Conservation (phyloP, 1,140 invertebrate species). For the Camponotus pennsylvanicus region DNA sequence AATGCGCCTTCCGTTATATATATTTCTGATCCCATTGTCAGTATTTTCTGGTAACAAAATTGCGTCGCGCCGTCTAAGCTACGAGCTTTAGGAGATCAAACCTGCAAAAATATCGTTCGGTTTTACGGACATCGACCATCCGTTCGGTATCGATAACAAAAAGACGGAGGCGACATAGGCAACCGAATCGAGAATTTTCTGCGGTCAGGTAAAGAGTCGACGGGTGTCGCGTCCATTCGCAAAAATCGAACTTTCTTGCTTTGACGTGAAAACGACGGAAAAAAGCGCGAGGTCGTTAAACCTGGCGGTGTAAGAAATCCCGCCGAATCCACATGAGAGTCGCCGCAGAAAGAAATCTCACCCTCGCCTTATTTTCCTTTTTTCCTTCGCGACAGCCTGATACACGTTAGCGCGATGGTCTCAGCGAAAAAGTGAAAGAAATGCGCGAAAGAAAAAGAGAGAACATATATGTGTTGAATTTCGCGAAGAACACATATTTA, state of each 20-base stretch:
- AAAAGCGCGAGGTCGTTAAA: constrained; percentile 53
- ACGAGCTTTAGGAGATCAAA: constrained; percentile 23
- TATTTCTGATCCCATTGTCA: not conserved
- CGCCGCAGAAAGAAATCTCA: constrained; percentile 33
- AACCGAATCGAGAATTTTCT: constrained; percentile 33
- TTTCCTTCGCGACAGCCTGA: not conserved
- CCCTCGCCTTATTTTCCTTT: constrained; percentile 12
- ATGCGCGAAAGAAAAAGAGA: not conserved
- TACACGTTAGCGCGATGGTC: not conserved
- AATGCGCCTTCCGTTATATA: not conserved
- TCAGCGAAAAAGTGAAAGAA: constrained; percentile 21
- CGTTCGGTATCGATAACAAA: constrained; percentile 22
- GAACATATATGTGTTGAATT: not conserved
- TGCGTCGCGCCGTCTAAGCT: not conserved
- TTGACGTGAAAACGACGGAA: not conserved
- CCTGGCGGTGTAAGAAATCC: constrained; percentile 39
- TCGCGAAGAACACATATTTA: not conserved
- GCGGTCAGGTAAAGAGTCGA: constrained; percentile 44
- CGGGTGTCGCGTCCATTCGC: constrained; percentile 17
- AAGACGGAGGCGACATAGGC: not conserved
- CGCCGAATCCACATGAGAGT: constrained; percentile 21
- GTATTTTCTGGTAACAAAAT: not conserved
- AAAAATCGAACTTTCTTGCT: constrained; percentile 54
- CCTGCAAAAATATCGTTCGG: constrained; percentile 36
- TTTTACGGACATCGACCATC: not conserved